Evolutionary conservation across 2,113 vertebrate species (phyloP), one percentile per base, ranked within the genome.

Genomic region (Embiotoca jacksoni): DNA sequence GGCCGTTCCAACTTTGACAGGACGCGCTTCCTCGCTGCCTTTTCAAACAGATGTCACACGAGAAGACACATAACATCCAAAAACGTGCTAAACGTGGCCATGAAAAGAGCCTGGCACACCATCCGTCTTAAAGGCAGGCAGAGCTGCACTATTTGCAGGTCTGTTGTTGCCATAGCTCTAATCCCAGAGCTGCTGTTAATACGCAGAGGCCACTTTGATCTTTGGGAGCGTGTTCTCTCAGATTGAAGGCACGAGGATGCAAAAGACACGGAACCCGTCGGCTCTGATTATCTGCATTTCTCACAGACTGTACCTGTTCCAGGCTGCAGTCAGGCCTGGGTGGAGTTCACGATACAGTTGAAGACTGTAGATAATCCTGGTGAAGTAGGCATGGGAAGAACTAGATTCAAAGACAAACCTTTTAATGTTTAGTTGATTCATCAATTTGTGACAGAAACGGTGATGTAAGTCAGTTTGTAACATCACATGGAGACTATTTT

Each of bases 161-260:
- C 35, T 71, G 71, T 61, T 64, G 75, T 75, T 83, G 57, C 80
- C 49, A 66, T 66, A 66, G 80, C 67, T 82, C 3, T 67, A 58
- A 59, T 71, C 72, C 47, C 61, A 70, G 60, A 57, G 76, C 81
- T 83, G 69, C 69, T 54, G 75, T 58, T 75, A 67, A 65, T 57
- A 62, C 74, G 70, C 74, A 14, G 49, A 72, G 60, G 39, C 37
- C 69, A 62, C 72, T 79, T 79, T 77, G 74, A 75, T 83, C 55
- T 59, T 1, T 44, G 23, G 7, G 50, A 49, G 72, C 11, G 32
- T 16, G 41, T 63, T 67, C 55, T 67, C 63, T 64, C 44, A 62
- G 35, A 76, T 32, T 47, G 59, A 71, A 60, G 53, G 33, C 58
- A 52, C 0, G 0, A 49, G 41, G 50, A 41, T 57, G 23, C 55